These are phyloP conservation scores for Baryphthengus martii DNA, from an alignment of 2,113 vertebrate genomes.

Conservation along the genomic window DNA sequence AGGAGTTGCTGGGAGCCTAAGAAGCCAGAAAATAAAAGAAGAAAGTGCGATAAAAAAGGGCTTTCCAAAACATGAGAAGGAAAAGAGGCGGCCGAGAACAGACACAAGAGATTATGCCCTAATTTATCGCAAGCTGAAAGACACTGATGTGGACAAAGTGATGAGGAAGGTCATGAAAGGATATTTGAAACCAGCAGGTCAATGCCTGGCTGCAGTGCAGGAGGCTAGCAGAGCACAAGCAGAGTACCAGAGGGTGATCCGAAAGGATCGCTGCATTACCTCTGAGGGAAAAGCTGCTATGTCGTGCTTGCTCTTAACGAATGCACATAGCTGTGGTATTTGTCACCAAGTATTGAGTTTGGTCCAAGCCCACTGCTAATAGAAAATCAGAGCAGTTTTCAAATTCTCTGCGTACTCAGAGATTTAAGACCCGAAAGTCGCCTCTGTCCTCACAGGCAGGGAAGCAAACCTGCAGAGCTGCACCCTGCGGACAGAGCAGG, in stretches of 20 bases:
- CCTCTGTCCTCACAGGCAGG: neutral
- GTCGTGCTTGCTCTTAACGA: neutral
- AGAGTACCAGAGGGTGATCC: too few species aligned
- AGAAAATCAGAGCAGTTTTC: neutral
- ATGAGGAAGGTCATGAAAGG: neutral
- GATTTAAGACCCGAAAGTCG: neutral
- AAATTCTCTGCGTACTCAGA: fast-evolving
- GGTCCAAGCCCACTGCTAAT: neutral
- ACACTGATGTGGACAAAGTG: neutral
- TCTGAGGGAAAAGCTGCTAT: neutral
- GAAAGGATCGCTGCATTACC: neutral
- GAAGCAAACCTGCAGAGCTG: neutral
- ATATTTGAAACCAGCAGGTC: neutral
- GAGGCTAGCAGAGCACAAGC: neutral
- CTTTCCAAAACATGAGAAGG: neutral
- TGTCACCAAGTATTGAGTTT: neutral
- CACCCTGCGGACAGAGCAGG: too few species aligned
- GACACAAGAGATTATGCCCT: neutral
- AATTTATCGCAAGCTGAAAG: neutral
- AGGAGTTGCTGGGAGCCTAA: neutral
- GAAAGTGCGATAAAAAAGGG: neutral
- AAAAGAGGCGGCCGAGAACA: neutral
- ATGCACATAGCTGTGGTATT: neutral
- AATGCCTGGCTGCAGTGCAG: neutral
- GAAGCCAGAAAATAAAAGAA: neutral